Evolutionary conservation across 1,140 invertebrate species (phyloP).

Genomic region (Tetramorium parvispinum): DNA sequence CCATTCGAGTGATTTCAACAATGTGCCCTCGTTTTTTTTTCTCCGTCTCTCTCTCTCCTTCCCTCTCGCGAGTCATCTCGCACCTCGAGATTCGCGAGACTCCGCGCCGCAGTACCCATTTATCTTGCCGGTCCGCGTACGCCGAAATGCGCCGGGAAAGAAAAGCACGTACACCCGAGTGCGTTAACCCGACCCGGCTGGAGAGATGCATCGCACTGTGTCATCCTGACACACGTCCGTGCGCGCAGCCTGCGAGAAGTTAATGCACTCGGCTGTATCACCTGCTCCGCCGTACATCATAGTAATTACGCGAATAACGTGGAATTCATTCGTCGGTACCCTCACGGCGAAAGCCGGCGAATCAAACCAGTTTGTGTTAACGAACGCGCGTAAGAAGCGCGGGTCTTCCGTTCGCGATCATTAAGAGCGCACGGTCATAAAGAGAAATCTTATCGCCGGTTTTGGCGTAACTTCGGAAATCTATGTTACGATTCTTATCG

Average conservation of each 20-base stretch:
- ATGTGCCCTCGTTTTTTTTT: constrained; percentile 20
- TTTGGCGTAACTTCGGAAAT: neutral
- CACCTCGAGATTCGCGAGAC: constrained; percentile 2
- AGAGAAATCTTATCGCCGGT: constrained; percentile 21
- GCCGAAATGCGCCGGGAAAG: constrained; percentile 6
- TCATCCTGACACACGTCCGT: neutral
- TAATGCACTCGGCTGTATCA: constrained; percentile 34
- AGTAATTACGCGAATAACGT: constrained; percentile 49
- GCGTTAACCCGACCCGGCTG: constrained; percentile 13
- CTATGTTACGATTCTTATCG: neutral
- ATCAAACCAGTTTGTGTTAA: constrained; percentile 31
- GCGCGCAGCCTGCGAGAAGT: neutral
- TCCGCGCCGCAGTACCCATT: neutral
- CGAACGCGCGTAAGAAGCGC: constrained; percentile 14
- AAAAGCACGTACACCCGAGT: constrained; percentile 23
- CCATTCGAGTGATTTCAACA: constrained; percentile 55
- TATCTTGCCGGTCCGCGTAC: constrained; percentile 25
- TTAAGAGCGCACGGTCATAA: constrained; percentile 6
- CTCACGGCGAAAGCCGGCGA: neutral
- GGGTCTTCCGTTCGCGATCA: neutral
- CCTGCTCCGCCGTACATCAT: constrained; percentile 3
- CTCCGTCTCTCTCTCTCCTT: neutral
- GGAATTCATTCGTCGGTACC: constrained; percentile 24
- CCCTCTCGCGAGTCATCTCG: neutral
- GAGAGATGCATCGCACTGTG: neutral